Evolutionary conservation across 1,140 invertebrate species (phyloP), one percentile per base, ranked within the genome.

Genomic region (Brachionus rotundiformis): DNA sequence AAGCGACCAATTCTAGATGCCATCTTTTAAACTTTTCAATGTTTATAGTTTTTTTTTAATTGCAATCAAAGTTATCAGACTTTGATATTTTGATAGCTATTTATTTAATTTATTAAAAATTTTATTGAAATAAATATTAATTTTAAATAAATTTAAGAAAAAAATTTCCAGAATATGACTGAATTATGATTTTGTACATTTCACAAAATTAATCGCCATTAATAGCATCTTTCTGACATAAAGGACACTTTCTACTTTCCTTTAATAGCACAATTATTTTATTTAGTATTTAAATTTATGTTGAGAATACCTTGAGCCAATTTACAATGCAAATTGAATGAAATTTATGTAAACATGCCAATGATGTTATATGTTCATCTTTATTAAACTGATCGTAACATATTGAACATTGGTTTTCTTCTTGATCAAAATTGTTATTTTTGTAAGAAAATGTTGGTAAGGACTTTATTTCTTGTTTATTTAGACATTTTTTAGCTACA

Each of bases 341-440:
- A 79, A 79, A 79, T 31, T 79, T 79, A 59, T 79, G 76, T 7
- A 59, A 59, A 79, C 76, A 79, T 19, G 47, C 59, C 31, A 79
- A 59, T 1, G 76, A 36, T 11, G 47, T 79, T 8, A 79, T 7
- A 16, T 36, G 54, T 23, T 54, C 49, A 11, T 54, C 54, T 36
- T 25, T 36, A 6, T 3, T 25, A 41, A 59, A 79, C 5, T 3
- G 10, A 25, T 79, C 76, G 41, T 11, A 79, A 19, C 76, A 79
- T 31, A 79, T 79, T 54, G 76, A 79, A 25, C 76, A 79, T 16
- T 33, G 47, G 11, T 79, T 79, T 31, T 79, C 76, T 25, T 79
- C 23, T 19, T 33, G 44, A 59, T 19, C 36, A 36, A 36, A 25
- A 8, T 33, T 10, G 33, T 54, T 54, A 11, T 54, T n/a, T 59